Evolutionary conservation across 2,113 vertebrate species (phyloP), one percentile per base, ranked within the genome.

Genomic region (Gobius niger): DNA sequence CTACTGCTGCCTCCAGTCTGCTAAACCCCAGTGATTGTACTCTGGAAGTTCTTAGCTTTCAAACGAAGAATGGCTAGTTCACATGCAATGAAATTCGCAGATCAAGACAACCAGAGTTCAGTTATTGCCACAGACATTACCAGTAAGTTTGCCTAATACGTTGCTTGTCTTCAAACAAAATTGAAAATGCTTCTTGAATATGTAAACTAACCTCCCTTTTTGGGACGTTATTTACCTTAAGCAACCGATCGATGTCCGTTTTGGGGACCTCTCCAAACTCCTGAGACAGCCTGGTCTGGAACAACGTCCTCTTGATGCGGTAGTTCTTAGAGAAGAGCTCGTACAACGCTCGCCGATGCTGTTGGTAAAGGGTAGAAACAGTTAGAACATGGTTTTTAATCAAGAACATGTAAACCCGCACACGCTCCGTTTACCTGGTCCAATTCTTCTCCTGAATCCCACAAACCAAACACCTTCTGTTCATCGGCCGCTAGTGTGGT

Each of bases 391-490:
- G 6, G 53, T 4, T 42, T 59, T 34, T 4, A 1, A 2, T 34
- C 5, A 4, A 34, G 24, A 34, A 34, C 24, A 34, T 34, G 24
- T 34, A 34, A 34, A 34, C 24, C 24, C 5, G 24, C 24, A 34
- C 24, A 34, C n/a, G n/a, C n/a, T n/a, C n/a, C n/a, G n/a, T n/a
- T 93, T 87, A 99, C 98, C 96, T 95, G 95, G 82, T 99, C 96
- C 0, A 94, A 95, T 12, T 93, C 92, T 59, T 98, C 95, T 83
- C 97, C 97, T 0, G 92, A 94, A 85, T 96, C 95, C 97, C 98
- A 99, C 84, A 99, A 88, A 46, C 93, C 96, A 77, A 97, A 99
- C 78, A 99, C 96, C 86, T 99, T 99, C 92, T 96, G 95, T 72
- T 99, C 96, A 7, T 98, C 96, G 0, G 94, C 80, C 40, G 95